These are phyloP conservation scores for Asarcornis scutulata DNA, from an alignment of 2,113 vertebrate species.

Conservation along the genomic window DNA sequence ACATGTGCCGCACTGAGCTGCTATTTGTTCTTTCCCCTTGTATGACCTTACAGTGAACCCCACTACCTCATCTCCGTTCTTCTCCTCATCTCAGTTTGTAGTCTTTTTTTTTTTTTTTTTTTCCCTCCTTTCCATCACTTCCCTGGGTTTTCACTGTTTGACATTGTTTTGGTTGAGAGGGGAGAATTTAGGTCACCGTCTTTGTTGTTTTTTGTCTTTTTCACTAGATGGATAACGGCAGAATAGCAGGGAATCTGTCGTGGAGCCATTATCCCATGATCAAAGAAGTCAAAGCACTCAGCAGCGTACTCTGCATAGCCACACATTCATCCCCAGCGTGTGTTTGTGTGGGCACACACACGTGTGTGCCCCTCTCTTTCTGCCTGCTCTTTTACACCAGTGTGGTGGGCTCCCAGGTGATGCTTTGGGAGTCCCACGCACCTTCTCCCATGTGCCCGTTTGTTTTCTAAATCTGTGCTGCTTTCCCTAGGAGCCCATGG, in stretches of 20 bases:
- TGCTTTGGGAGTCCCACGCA: neutral
- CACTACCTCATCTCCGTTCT: neutral
- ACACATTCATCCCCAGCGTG: neutral
- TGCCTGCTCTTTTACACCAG: neutral
- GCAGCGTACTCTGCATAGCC: neutral
- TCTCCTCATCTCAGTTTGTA: neutral
- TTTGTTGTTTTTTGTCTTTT: neutral
- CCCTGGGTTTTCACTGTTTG: neutral
- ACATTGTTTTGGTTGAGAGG: neutral
- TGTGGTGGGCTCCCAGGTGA: neutral
- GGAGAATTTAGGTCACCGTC: neutral
- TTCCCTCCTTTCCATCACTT: neutral
- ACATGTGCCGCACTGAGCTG: neutral
- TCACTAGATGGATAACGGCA: neutral
- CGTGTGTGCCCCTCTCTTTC: neutral
- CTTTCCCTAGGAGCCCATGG: neutral
- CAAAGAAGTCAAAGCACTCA: neutral
- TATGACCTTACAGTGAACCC: neutral
- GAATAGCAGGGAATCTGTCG: neutral
- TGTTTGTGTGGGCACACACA: fast-evolving
- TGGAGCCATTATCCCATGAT: neutral
- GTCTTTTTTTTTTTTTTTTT: neutral
- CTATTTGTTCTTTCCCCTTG: neutral
- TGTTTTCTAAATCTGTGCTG: neutral
- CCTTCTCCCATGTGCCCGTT: neutral